Evolutionary conservation across 2,797 vertebrate genomes (phyloP), one percentile per base, ranked within the genome.

Genomic region (Merluccius polli): DNA sequence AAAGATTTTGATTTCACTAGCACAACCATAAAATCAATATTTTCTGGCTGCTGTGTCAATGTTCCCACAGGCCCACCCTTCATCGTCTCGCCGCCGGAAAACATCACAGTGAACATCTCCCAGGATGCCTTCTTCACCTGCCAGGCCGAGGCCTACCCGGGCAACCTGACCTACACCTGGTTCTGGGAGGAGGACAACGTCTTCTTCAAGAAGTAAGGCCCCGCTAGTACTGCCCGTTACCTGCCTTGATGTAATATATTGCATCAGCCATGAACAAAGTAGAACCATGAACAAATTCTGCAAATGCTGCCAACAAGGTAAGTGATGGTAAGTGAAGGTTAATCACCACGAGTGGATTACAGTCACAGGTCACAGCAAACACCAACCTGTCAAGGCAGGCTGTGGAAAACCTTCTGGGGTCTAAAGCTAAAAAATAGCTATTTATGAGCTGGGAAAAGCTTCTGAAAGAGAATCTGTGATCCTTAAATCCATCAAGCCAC

Each of bases 51-150:
- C 59, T n/a, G n/a, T 59, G 52, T 59, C 52, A 2, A 10, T 10
- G 70, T 77, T 77, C 44, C 79, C 16, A 79, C 88, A 99, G 98
- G 97, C 81, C 96, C 97, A 79, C 98, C 98, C 10, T 99, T 99
- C 90, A 99, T 99, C 0, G 94, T 98, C 75, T 96, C 95, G 69
- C 97, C 97, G 81, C 98, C 98, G 30, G 97, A 96, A 92, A 99
- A 99, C 92, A 98, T 98, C 84, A 99, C 97, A 0, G 97, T 98
- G 85, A 99, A 99, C 95, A 98, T 98, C 91, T 98, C 98, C 90
- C 98, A 98, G 93, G 97, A 99, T 88, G 98, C 97, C 83, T 95
- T 99, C 92, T 97, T 99, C 93, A 98, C 97, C 91, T 99, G 98
- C 94, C 96, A 97, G 91, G 97, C 98, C 0, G 98, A 99, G 92